phyloP scores from a whole-genome alignment of 2,113 vertebrate genomes.

The Lucifuga dentata region DNA sequence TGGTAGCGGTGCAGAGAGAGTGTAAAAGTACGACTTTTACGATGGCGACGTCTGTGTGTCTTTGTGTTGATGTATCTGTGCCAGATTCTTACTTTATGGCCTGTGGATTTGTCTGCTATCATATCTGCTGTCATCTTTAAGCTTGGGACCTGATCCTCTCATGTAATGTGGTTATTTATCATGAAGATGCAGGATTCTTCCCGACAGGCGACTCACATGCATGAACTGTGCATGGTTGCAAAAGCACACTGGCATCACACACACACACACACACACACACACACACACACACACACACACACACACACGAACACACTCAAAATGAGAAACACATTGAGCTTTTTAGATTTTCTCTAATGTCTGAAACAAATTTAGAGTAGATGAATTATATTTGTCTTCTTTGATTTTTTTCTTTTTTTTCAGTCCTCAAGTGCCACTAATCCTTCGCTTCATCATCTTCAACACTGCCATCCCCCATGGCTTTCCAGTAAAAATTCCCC shows the following conservation, averaged over 20 bases:
- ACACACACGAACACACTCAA: conserved; percentile 33
- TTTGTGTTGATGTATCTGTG: conserved; percentile 18
- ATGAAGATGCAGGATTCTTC: conserved; percentile 51
- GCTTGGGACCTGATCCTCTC: conserved; percentile 57
- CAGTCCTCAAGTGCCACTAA: conserved; percentile 36
- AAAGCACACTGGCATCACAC: conserved; percentile 1
- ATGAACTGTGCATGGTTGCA: conserved; percentile 22
- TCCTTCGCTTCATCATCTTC: conserved; percentile 41
- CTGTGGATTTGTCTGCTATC: conserved; percentile 59
- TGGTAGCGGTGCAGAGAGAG: conserved; percentile 17
- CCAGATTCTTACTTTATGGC: conserved; percentile 42
- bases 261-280: neutral
- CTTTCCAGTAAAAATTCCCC: conserved; percentile 47
- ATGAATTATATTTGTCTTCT: conserved; percentile 56
- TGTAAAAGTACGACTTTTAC: conserved; percentile 36
- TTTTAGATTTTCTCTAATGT: conserved; percentile 35
- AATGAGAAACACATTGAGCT: conserved; percentile 75
- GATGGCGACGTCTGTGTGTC: conserved; percentile 29
- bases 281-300: conserved; percentile 14
- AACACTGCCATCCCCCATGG: conserved; percentile 38
- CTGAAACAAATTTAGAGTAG: conserved; percentile 48
- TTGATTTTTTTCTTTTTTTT: conserved; percentile 34
- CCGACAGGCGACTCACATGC: conserved; percentile 35
- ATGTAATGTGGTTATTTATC: conserved; percentile 70
- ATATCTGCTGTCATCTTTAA: conserved; percentile 63